Percentiles rank a stretch among this genome's conserved stretches.
Evolutionary conservation across 2,797 vertebrate genomes (phyloP).

Genomic region (Myiothlypis coronata): DNA sequence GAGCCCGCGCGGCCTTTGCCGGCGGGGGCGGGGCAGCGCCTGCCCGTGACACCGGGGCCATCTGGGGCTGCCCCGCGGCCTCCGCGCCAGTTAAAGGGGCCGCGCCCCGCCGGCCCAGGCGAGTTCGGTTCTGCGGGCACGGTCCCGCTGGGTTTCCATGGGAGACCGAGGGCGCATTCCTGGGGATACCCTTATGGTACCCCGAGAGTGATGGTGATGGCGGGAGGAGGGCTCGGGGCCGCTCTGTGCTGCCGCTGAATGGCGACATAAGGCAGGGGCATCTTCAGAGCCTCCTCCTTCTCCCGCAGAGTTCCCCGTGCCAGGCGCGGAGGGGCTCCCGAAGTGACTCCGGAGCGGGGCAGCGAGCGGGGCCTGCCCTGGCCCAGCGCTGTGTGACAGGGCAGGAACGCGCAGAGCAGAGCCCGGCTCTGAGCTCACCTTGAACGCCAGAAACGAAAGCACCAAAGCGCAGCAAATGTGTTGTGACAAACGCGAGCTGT

Average conservation of each 20-base stretch:
- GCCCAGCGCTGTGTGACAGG: fast-evolving
- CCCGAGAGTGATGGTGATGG: background rate
- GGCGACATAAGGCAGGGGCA: background rate
- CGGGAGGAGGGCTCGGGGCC: background rate
- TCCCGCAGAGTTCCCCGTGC: background rate
- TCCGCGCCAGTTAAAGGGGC: constrained; percentile 60
- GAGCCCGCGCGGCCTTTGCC: background rate
- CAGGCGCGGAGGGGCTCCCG: background rate
- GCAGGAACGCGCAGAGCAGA: fast-evolving
- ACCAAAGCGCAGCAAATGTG: fast-evolving
- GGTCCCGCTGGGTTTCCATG: fast-evolving
- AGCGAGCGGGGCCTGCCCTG: background rate
- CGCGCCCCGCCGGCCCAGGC: background rate
- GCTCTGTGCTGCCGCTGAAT: background rate
- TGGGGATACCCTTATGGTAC: background rate
- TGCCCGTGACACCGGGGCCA: constrained; percentile 11
- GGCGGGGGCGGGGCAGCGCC: background rate
- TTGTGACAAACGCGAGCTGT: fast-evolving
- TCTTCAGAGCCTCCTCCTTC: background rate
- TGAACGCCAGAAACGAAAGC: fast-evolving
- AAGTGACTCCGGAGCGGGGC: background rate
- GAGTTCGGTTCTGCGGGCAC: fast-evolving
- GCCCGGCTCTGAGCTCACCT: background rate
- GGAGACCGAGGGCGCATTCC: background rate
- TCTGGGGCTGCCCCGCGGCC: constrained; percentile 49